Conservation (phyloP, 30 jellyfish, hydroid and myxozoan species). For the Turritopsis rubra region DNA sequence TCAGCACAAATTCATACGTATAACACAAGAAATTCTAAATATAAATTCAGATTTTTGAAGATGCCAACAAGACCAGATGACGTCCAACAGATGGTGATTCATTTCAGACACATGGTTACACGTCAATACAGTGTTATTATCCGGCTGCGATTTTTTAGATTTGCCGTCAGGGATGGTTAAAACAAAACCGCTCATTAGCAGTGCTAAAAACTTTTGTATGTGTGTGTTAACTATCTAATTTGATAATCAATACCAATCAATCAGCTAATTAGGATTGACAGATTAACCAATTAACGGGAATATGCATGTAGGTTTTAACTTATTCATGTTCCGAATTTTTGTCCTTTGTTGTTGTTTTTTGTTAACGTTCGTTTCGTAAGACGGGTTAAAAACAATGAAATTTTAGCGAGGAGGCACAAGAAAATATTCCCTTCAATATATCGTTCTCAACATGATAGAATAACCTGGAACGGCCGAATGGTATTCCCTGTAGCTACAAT, state of each 20-base stretch:
- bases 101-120: neutral
- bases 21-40: too few species aligned
- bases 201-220: neutral
- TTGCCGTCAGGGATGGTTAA: neutral
- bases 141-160: neutral
- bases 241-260: neutral
- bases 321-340: neutral
- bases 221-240: neutral
- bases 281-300: neutral
- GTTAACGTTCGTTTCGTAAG: too few species aligned
- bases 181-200: neutral
- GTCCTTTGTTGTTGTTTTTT: too few species aligned
- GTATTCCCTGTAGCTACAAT: too few species aligned
- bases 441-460: too few species aligned
- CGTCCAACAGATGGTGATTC: neutral
- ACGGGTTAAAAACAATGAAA: too few species aligned
- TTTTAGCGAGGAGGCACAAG: too few species aligned
- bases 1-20: too few species aligned
- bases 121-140: neutral
- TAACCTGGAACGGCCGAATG: too few species aligned
- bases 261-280: neutral
- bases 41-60: neutral
- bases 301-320: neutral
- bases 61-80: neutral
- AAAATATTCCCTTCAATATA: too few species aligned